phyloP scores from a whole-genome alignment of 2,113 vertebrate genomes.

The Nesogale talazaci region DNA sequence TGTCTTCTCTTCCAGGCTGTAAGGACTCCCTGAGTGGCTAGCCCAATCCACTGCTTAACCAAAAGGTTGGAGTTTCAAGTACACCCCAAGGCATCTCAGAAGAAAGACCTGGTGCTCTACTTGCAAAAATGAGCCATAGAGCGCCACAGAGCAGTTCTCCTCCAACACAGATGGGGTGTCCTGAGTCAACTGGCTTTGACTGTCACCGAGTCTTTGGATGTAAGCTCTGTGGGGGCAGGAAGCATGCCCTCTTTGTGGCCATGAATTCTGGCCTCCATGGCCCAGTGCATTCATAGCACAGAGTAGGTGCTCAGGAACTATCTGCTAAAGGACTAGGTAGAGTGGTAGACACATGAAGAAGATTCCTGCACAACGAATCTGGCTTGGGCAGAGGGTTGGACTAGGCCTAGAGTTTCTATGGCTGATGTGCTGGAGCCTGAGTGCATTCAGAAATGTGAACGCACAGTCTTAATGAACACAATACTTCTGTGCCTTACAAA shows the following conservation, averaged over 20 bases:
- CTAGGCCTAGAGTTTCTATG: not conserved
- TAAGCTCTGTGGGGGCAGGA: not conserved
- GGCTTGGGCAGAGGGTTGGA: not conserved
- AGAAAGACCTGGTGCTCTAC: not conserved
- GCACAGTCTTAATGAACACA: not conserved
- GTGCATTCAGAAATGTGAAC: conserved; percentile 44
- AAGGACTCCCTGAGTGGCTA: not conserved
- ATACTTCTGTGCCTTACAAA: conserved; percentile 58
- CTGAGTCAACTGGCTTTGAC: not conserved
- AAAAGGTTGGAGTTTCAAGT: not conserved
- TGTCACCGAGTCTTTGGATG: not conserved
- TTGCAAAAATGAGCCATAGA: not conserved
- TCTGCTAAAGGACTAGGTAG: not conserved
- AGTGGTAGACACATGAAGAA: not conserved
- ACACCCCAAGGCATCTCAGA: not conserved
- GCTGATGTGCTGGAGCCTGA: not conserved
- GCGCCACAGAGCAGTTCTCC: not conserved
- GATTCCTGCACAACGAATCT: not conserved
- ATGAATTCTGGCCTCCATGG: not conserved
- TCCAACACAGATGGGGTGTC: not conserved
- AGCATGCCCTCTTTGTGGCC: not conserved
- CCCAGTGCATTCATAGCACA: not conserved
- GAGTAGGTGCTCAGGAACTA: not conserved
- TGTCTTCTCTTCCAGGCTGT: not conserved
- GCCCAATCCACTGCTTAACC: not conserved